Evolutionary conservation across 2,888 invertebrate genomes (phyloP).

Genomic region (Hirudinaria manillensis): DNA sequence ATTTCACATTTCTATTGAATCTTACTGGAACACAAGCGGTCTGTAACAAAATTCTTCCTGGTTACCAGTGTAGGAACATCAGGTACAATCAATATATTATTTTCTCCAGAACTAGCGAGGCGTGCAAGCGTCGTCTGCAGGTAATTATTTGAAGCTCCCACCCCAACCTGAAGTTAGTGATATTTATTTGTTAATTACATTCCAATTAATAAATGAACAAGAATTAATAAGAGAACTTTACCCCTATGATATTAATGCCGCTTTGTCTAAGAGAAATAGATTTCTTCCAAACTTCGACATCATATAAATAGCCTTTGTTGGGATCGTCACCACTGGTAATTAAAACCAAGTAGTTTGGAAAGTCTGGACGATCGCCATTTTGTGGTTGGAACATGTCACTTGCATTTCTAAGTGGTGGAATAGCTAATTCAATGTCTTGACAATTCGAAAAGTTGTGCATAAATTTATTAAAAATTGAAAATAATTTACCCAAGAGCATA

Average conservation of each 20-base stretch:
- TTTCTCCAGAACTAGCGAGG: not conserved
- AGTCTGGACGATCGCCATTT: constrained; percentile 31
- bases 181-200: not conserved
- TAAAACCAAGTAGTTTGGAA: constrained; percentile 34
- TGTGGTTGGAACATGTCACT: constrained; percentile 35
- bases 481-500: constrained; percentile 39
- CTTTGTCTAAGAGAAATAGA: constrained; percentile 18
- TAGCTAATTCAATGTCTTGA: not conserved
- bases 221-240: constrained; percentile 27
- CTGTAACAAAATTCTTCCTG: not conserved
- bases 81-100: not conserved
- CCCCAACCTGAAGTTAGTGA: not conserved
- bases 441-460: no score
- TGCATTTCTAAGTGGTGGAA: constrained; percentile 14
- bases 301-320: constrained; percentile 6
- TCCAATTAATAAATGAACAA: not conserved
- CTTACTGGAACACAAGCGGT: constrained; percentile 16
- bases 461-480: no score
- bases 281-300: constrained; percentile 24
- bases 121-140: not conserved
- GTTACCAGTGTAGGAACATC: not conserved
- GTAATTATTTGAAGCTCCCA: not conserved
- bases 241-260: constrained; percentile 35
- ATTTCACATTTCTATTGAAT: not conserved
- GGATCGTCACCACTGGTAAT: constrained; percentile 35